Evolutionary conservation across 2,113 vertebrate species (phyloP).

Genomic region (Archilochus colubris): DNA sequence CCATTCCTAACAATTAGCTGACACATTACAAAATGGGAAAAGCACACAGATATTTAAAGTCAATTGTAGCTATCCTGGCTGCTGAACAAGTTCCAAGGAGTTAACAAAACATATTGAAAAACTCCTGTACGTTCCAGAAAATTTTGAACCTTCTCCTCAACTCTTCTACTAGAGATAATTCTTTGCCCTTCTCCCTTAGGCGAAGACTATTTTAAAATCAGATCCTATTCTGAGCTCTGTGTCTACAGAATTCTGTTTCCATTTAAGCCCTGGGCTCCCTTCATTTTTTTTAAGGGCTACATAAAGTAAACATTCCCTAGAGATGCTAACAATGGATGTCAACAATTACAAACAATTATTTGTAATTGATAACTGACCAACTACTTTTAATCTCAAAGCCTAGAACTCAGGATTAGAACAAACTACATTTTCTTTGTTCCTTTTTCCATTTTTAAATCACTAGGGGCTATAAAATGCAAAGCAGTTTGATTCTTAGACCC

Average conservation of each 20-base stretch:
- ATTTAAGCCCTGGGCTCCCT: neutral
- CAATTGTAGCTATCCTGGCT: neutral
- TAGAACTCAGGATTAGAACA: neutral
- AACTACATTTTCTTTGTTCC: rapidly evolving
- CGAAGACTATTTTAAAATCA: neutral
- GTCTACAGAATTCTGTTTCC: neutral
- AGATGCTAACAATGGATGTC: neutral
- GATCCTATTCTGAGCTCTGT: neutral
- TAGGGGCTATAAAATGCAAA: neutral
- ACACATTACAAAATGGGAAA: neutral
- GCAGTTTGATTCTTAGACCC: neutral
- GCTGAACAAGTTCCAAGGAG: neutral
- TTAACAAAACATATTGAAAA: neutral
- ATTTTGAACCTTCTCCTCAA: neutral
- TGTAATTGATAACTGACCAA: neutral
- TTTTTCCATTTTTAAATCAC: neutral
- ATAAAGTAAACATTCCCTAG: neutral
- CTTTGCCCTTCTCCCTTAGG: neutral
- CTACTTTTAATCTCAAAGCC: neutral
- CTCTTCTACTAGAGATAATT: neutral
- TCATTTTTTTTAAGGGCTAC: neutral
- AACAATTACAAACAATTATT: neutral
- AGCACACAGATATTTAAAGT: neutral
- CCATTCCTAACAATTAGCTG: neutral
- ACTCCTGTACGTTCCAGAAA: neutral